Conservation (phyloP, 2,797 vertebrate species). For the Smutsia gigantea region DNA sequence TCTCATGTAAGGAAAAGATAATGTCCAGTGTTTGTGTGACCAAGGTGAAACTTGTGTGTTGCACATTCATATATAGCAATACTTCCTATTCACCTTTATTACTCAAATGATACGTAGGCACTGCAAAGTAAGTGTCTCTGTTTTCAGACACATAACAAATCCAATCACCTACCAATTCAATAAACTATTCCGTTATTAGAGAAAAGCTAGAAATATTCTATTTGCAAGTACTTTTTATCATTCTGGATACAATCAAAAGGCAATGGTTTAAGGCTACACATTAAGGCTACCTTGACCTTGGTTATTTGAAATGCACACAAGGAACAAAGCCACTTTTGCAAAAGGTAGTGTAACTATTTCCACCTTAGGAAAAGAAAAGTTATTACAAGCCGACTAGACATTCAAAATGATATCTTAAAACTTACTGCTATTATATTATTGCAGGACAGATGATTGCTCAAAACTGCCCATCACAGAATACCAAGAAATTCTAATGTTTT, state of each 20-base stretch:
- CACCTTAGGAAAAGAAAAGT: conserved; percentile 10
- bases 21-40: background rate
- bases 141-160: conserved; percentile 19
- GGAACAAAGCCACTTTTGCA: background rate
- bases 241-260: conserved; percentile 25
- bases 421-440: background rate
- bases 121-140: background rate
- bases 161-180: background rate
- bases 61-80: background rate
- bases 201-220: background rate
- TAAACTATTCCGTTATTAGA: background rate
- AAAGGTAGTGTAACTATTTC: conserved; percentile 5
- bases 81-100: background rate
- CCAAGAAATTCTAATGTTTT: conserved; percentile 10
- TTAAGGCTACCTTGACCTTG: background rate
- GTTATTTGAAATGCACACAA: background rate
- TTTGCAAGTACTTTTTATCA: background rate
- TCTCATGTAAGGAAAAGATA: background rate
- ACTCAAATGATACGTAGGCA: background rate
- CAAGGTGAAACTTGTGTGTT: background rate
- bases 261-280: background rate
- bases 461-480: background rate
- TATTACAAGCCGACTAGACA: background rate
- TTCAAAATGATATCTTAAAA: background rate
- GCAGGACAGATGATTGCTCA: background rate